A percentile compares a stretch with the other conserved stretches of the same genome.
Conservation (phyloP, 1,140 invertebrate species). For the Tetragnatha versicolor region DNA sequence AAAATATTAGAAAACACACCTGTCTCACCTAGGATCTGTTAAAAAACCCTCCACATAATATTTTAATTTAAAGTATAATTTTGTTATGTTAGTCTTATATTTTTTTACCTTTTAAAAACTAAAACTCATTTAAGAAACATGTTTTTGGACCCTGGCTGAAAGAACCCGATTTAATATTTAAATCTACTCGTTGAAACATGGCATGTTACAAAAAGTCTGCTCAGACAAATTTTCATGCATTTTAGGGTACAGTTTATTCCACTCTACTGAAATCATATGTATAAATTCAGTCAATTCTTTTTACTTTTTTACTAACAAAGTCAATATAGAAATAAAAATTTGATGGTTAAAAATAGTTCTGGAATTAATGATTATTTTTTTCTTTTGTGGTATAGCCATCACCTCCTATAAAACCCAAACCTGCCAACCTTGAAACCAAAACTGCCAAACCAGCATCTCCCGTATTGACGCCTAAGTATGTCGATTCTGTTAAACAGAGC, state of each 20-base stretch:
- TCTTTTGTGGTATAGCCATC: conserved; percentile 1
- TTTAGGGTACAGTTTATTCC: not conserved
- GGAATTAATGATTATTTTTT: not conserved
- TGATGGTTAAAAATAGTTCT: not conserved
- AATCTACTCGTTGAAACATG: no score
- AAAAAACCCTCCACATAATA: no score
- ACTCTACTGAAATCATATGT: not conserved
- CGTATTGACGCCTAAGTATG: conserved; percentile 21
- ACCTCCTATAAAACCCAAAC: conserved; percentile 31
- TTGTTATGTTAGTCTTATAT: no score
- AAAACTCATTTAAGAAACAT: no score
- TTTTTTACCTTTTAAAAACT: no score
- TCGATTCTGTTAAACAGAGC: conserved; percentile 8
- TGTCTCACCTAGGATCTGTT: no score
- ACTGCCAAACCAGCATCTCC: not conserved
- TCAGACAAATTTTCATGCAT: not conserved
- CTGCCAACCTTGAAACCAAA: not conserved
- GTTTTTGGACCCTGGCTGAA: no score
- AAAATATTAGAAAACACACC: no score
- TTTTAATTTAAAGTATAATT: no score
- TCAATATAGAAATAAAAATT: no score
- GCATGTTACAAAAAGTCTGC: no score
- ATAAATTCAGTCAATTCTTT: not conserved
- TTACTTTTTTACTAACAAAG: not conserved
- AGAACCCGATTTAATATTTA: no score